Percentiles rank a stretch among this genome's conserved stretches.
These are phyloP conservation scores for Eubasilissa regina DNA, from an alignment of 1,140 invertebrate species.

Conservation along the genomic window DNA sequence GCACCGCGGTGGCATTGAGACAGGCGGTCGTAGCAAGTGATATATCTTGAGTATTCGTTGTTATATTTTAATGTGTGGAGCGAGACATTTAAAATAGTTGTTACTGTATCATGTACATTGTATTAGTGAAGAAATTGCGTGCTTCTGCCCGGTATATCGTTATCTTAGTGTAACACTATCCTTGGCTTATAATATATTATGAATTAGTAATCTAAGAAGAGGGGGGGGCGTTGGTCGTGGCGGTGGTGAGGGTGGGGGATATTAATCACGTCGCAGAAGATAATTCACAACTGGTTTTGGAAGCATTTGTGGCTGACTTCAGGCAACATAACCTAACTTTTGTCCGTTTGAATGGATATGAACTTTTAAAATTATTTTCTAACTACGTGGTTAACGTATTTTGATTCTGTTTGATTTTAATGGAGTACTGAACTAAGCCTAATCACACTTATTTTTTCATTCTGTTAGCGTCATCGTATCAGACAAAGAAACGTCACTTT, in stretches of 20 bases:
- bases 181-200: slow-evolving; percentile 41
- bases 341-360: too few relatives aligned
- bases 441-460: too few relatives aligned
- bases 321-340: neutral
- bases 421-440: too few relatives aligned
- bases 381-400: too few relatives aligned
- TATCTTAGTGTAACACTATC: slow-evolving; percentile 31
- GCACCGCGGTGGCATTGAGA: neutral
- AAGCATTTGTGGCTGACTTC: slow-evolving; percentile 16
- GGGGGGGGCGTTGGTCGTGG: neutral
- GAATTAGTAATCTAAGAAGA: slow-evolving; percentile 31
- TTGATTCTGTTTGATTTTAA: too few relatives aligned
- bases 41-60: slow-evolving; percentile 30
- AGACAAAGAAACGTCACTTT: too few relatives aligned
- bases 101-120: slow-evolving; percentile 23
- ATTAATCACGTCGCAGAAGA: neutral
- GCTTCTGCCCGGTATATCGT: slow-evolving; percentile 35
- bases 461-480: too few relatives aligned
- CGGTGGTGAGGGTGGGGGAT: neutral
- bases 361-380: too few relatives aligned
- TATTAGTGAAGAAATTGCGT: slow-evolving; percentile 38
- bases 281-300: neutral
- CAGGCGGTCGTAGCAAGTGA: slow-evolving; percentile 10
- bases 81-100: neutral
- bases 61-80: slow-evolving; percentile 19